Evolutionary conservation across 2,888 invertebrate species (phyloP).

Genomic region (Eulithis testata): DNA sequence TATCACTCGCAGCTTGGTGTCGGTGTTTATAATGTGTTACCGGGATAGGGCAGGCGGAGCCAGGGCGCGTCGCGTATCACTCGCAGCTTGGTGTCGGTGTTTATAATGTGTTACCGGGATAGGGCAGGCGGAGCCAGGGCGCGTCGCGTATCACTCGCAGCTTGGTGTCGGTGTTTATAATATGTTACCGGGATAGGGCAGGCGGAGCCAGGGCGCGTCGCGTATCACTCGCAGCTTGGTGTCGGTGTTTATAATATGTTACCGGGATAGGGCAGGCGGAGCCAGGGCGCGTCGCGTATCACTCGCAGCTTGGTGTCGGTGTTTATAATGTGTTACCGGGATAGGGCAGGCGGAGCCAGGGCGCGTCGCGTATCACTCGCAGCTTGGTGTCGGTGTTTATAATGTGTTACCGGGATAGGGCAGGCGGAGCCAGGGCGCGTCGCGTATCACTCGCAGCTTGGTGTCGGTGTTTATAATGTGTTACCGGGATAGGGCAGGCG

Average conservation of each 20-base stretch:
- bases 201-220: constrained; percentile 89
- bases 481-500: constrained; percentile 28
- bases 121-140: constrained; percentile 86
- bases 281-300: constrained; percentile 90
- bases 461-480: no score
- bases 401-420: constrained; percentile 20
- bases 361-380: constrained; percentile 88
- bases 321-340: constrained; percentile 5
- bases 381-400: constrained; percentile 75
- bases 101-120: constrained; percentile 8
- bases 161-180: constrained; percentile 66
- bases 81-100: constrained; percentile 82
- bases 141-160: constrained; percentile 88
- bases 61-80: constrained; percentile 90
- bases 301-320: constrained; percentile 86
- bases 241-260: neutral
- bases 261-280: constrained; percentile 54
- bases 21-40: neutral
- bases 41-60: constrained; percentile 73
- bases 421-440: constrained; percentile 88
- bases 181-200: constrained; percentile 24
- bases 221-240: constrained; percentile 87
- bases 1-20: constrained; percentile 87
- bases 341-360: constrained; percentile 85
- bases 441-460: constrained; percentile 87